Evolutionary conservation across 2,113 vertebrate genomes (phyloP).

Genomic region (Nanger granti): DNA sequence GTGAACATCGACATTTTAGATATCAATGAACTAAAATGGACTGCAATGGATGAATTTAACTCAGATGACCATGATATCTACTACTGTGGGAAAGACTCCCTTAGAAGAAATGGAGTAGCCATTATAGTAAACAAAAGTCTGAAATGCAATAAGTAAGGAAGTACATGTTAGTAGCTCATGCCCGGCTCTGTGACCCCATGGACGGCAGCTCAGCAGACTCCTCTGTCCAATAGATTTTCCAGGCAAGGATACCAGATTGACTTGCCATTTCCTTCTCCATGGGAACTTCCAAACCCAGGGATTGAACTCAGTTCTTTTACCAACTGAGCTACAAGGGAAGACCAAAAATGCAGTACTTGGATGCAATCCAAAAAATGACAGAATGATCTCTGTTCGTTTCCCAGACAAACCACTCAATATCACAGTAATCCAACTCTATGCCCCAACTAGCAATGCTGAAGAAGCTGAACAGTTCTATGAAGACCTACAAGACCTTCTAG

Average conservation of each 20-base stretch:
- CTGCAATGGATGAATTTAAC: neutral
- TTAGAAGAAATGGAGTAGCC: neutral
- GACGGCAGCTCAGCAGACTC: neutral
- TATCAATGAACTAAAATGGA: neutral
- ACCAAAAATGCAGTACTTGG: neutral
- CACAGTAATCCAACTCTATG: neutral
- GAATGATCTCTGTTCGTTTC: neutral
- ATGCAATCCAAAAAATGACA: neutral
- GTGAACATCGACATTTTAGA: neutral
- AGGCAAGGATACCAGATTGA: neutral
- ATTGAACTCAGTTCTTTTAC: fast-evolving
- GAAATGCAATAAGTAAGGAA: neutral
- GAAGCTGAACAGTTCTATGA: neutral
- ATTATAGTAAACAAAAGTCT: neutral
- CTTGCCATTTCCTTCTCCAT: neutral
- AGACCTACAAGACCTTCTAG: neutral
- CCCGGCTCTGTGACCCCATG: fast-evolving
- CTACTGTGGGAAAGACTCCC: neutral
- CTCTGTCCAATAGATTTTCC: neutral
- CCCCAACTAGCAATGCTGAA: neutral
- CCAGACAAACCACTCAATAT: neutral
- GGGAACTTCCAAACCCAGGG: neutral
- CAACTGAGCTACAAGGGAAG: neutral
- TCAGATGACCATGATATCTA: neutral
- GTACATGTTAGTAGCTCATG: neutral